A percentile compares a stretch with the other conserved stretches of the same genome.
Conservation (phyloP, 2,888 invertebrate species). For the Leptinotarsa tumamoca region DNA sequence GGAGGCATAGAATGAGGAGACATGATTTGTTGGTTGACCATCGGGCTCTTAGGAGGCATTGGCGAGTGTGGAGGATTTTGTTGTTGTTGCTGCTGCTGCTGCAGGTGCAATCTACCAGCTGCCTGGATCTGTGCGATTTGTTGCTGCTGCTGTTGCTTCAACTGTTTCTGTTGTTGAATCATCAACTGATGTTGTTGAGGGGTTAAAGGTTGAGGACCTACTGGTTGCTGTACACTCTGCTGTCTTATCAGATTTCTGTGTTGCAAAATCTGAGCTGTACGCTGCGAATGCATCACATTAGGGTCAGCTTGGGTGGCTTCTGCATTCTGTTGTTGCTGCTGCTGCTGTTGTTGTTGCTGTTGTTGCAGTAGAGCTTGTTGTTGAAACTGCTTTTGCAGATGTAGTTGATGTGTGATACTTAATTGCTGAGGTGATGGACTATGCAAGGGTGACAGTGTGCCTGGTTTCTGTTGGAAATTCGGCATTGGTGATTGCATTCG, state of each 20-base stretch:
- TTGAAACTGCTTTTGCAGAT: conserved; percentile 65
- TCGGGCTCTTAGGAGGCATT: conserved; percentile 70
- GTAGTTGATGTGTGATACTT: conserved; percentile 56
- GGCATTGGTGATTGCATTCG: conserved; percentile 59
- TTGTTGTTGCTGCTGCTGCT: conserved; percentile 49
- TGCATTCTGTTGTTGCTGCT: conserved; percentile 61
- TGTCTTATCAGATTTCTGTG: conserved; percentile 59
- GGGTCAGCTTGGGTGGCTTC: conserved; percentile 63
- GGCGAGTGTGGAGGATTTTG: conserved; percentile 69
- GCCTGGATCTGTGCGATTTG: conserved; percentile 66
- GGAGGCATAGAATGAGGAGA: conserved; percentile 65
- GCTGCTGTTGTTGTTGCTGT: conserved; percentile 40
- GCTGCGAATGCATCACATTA: conserved; percentile 65
- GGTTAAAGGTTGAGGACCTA: conserved; percentile 58
- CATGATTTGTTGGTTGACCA: conserved; percentile 64
- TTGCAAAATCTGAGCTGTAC: conserved; percentile 62
- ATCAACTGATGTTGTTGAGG: conserved; percentile 64
- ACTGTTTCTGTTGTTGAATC: conserved; percentile 60
- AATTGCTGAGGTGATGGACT: conserved; percentile 63
- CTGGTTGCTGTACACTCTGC: conserved; percentile 59
- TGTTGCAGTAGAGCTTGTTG: conserved; percentile 53
- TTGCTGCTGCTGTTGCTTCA: conserved; percentile 58
- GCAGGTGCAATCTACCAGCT: conserved; percentile 54
- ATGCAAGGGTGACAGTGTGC: conserved; percentile 63
- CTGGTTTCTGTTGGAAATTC: conserved; percentile 63